Evolutionary conservation across 2,888 invertebrate genomes (phyloP), one percentile per base, ranked within the genome.

Genomic region (Cerastis leucographa): DNA sequence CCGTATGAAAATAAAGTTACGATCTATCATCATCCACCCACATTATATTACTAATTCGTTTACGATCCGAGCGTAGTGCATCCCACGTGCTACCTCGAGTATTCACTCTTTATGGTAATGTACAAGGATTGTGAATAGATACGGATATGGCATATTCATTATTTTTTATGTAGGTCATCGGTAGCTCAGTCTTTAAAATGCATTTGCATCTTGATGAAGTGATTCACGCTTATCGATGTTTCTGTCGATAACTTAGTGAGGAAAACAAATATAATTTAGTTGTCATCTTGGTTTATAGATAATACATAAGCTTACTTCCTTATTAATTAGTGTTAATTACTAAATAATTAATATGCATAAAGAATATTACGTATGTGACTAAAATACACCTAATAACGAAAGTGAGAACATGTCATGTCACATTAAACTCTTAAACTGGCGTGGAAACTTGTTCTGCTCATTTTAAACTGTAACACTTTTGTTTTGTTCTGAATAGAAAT

Each of bases 1-100:
- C 93, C 93, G 85, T 89, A 92, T 93, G 92, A 92, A 94, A 94
- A 94, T 94, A 94, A 95, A 94, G 95, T 95, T 93, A 95, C 92
- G 92, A 92, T 92, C 93, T 94, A 94, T 96, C 94, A 95, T 90
- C 92, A 88, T 86, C 93, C 92, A 84, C 96, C 95, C 94, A 96
- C 95, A 91, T 89, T 88, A 91, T 87, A 93, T 93, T 94, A 93
- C 93, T 92, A 93, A 94, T 94, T 93, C 93, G 92, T 94, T 93
- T 95, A 95, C 94, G 91, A 95, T 94, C 90, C 90, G 85, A 90
- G 90, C 91, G 91, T 94, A 89, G 89, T 91, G 90, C 89, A 87
- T 90, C 86, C 90, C 86, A 89, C 93, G 92, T 91, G 91, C 90
- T 86, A 86, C 86, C 79, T 75, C 71, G 73, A 84, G 80, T 87